Conservation (phyloP, 2,113 vertebrate genomes). For the Callopanchax toddi region DNA sequence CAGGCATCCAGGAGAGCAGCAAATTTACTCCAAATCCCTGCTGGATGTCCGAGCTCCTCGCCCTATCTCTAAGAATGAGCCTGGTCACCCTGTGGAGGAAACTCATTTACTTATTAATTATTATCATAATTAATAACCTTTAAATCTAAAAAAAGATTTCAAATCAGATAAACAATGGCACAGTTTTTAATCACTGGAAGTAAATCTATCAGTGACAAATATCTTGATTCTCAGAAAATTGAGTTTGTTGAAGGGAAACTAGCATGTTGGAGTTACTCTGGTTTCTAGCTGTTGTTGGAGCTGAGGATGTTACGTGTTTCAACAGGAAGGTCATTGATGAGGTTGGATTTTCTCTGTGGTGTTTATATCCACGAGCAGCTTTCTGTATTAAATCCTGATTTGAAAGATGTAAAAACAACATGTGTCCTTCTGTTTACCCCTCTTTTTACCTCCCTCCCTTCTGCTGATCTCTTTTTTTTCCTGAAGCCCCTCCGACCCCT, state of each 20-base stretch:
- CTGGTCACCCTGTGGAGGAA: too few relatives aligned
- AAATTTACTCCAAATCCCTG: too few relatives aligned
- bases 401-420: background rate
- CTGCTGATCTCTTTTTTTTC: constrained; percentile 29
- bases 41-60: too few relatives aligned
- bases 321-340: constrained; percentile 31
- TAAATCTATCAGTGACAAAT: too few relatives aligned
- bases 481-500: constrained; percentile 56
- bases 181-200: too few relatives aligned
- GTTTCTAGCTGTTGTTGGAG: background rate
- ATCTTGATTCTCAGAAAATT: background rate
- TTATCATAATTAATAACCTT: too few relatives aligned
- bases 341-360: constrained; percentile 19
- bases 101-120: too few relatives aligned
- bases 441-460: constrained; percentile 1
- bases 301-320: constrained; percentile 23
- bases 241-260: too few relatives aligned
- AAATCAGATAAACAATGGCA: too few relatives aligned
- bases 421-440: constrained; percentile 21
- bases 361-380: constrained; percentile 11
- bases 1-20: too few relatives aligned
- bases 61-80: too few relatives aligned
- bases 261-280: background rate
- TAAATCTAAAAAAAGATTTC: too few relatives aligned
- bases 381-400: constrained; percentile 22